phyloP scores from a whole-genome alignment of 2,113 vertebrate genomes.

The Amia ocellicauda region DNA sequence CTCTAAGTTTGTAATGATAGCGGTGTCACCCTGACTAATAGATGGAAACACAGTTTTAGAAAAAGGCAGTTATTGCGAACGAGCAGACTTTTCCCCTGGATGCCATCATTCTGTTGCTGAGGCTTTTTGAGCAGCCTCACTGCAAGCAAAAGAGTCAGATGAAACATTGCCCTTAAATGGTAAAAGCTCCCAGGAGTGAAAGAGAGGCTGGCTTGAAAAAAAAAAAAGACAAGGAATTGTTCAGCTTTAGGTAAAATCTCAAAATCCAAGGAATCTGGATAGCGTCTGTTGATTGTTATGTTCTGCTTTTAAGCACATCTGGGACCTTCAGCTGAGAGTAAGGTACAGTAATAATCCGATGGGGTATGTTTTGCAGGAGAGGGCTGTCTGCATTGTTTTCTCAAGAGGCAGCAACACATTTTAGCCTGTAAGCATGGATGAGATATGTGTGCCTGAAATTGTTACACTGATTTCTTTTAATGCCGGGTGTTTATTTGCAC shows the following conservation, averaged over 20 bases:
- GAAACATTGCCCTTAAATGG: constrained; percentile 99
- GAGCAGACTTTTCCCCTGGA: constrained; percentile 52
- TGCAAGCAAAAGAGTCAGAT: constrained; percentile 76
- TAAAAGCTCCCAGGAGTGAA: constrained; percentile 99
- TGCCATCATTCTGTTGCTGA: constrained; percentile 48
- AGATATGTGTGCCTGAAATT: not conserved
- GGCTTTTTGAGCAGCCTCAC: constrained; percentile 48
- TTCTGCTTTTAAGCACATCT: constrained; percentile 41
- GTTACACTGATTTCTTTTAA: not conserved
- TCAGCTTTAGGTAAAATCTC: constrained; percentile 78
- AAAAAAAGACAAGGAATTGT: constrained; percentile 70
- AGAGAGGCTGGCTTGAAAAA: constrained; percentile 82
- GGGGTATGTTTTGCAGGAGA: not conserved
- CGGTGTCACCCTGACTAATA: constrained; percentile 33
- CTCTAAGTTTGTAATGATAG: constrained; percentile 19
- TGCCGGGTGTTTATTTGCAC: too few species aligned
- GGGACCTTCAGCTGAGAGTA: constrained; percentile 39
- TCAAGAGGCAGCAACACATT: not conserved
- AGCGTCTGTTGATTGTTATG: constrained; percentile 63
- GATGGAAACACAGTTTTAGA: constrained; percentile 24
- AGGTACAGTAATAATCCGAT: constrained; percentile 70
- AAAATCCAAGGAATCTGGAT: constrained; percentile 60
- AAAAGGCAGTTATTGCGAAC: constrained; percentile 38
- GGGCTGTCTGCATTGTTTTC: not conserved
- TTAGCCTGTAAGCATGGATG: not conserved